phyloP scores from a whole-genome alignment of 2,888 invertebrate species.

The Azorinus chamasolen region DNA sequence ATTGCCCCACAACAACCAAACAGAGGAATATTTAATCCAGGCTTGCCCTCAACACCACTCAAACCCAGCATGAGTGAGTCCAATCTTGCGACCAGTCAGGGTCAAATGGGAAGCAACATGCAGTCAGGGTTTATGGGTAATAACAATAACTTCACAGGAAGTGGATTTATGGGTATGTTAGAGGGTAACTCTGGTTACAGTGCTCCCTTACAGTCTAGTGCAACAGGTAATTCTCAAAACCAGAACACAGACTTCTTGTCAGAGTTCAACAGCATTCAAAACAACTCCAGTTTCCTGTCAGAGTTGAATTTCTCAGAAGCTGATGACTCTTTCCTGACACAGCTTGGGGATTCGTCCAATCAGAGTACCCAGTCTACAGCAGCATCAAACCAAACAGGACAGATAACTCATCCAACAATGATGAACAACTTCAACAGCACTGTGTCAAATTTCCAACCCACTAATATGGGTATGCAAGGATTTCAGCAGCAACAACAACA shows the following conservation, averaged over 20 bases:
- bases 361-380: not conserved
- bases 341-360: conserved; percentile 23
- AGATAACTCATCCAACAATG: not conserved
- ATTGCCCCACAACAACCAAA: conserved; percentile 1
- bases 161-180: not conserved
- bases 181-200: too few species aligned
- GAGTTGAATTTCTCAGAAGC: conserved; percentile 55
- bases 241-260: conserved; percentile 7
- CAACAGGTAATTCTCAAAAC: too few species aligned
- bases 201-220: too few species aligned
- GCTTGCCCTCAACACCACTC: too few species aligned
- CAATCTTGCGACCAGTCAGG: too few species aligned
- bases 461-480: conserved; percentile 51
- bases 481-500: conserved; percentile 39
- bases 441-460: not conserved
- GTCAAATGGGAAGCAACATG: not conserved
- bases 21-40: conserved; percentile 31
- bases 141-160: not conserved
- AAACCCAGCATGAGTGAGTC: too few species aligned
- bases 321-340: conserved; percentile 59
- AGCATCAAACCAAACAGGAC: not conserved
- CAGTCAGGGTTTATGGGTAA: conserved; percentile 1
- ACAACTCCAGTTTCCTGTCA: conserved; percentile 61
- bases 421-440: conserved; percentile 6
- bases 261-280: conserved; percentile 44